Evolutionary conservation across 2,797 vertebrate genomes (phyloP).

Genomic region (Uromys caudimaculatus): DNA sequence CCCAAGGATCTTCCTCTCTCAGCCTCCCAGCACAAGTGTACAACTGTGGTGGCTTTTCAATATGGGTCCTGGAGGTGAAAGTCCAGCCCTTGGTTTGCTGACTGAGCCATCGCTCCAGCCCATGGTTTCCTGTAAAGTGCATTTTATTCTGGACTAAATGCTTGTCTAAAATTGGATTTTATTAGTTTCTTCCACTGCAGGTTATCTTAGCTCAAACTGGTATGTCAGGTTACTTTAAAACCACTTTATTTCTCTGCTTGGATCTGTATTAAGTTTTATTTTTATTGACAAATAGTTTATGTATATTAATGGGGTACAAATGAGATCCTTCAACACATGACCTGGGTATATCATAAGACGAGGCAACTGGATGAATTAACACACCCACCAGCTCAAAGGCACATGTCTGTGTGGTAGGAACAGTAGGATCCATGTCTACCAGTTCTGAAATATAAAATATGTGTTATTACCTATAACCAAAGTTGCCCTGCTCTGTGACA

Average conservation of each 20-base stretch:
- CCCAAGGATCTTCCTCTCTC: neutral
- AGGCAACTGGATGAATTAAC: neutral
- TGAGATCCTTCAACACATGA: neutral
- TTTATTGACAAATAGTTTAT: neutral
- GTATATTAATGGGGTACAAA: neutral
- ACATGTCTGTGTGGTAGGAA: neutral
- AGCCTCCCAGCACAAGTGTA: neutral
- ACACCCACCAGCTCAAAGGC: neutral
- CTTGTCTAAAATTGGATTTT: conserved; percentile 41
- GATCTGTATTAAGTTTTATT: neutral
- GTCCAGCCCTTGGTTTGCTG: neutral
- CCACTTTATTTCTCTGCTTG: neutral
- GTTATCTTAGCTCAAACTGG: neutral
- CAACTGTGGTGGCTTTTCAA: neutral
- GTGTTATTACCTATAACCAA: neutral
- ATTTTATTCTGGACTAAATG: neutral
- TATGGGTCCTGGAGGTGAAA: neutral
- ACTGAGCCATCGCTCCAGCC: too few species aligned
- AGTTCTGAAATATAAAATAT: neutral
- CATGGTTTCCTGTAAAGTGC: neutral
- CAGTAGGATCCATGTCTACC: neutral
- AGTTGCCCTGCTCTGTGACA: neutral
- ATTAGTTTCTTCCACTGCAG: neutral
- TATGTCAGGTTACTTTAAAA: neutral
- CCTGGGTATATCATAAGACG: neutral